A percentile compares a stretch with the other conserved stretches of the same genome.
Evolutionary conservation across 1,140 invertebrate genomes (phyloP).

Genomic region (Drosophila sucinea): DNA sequence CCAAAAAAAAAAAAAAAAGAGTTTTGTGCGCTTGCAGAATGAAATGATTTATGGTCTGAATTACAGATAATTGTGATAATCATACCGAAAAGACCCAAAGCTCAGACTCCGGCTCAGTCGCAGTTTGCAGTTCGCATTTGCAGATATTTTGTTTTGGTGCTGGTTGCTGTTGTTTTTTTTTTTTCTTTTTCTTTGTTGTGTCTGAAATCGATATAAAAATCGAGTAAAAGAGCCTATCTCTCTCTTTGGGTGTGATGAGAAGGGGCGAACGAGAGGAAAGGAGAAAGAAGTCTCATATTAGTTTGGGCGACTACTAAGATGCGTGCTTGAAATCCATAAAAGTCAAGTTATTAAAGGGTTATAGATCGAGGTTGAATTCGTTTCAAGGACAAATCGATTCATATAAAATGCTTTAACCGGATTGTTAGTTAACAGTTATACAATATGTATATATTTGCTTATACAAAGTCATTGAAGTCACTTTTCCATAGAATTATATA

Average conservation of each 20-base stretch:
- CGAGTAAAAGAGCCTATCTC: constrained; percentile 27
- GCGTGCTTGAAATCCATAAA: constrained; percentile 61
- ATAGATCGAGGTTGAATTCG: constrained; percentile 1
- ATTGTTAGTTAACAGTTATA: neutral
- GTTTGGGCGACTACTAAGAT: constrained; percentile 23
- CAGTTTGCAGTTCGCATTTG: constrained; percentile 50
- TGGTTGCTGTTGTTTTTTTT: neutral
- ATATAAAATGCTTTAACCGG: neutral
- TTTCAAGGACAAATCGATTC: constrained; percentile 7
- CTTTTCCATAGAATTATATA: neutral
- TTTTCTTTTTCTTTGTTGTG: constrained; percentile 11
- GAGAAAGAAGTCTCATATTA: constrained; percentile 27
- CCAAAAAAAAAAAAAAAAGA: neutral
- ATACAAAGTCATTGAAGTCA: too few relatives aligned
- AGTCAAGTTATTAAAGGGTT: constrained; percentile 33
- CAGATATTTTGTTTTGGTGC: constrained; percentile 47
- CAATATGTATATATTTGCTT: too few relatives aligned
- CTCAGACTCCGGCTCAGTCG: constrained; percentile 46
- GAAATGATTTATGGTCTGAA: constrained; percentile 82
- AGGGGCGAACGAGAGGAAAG: neutral
- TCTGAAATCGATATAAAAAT: constrained; percentile 70
- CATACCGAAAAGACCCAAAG: constrained; percentile 70
- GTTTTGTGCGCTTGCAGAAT: constrained; percentile 67
- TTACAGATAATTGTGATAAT: constrained; percentile 83
- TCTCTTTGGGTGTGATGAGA: neutral